These are phyloP conservation scores for Sclerodermus sp. DNA, from an alignment of 2,888 invertebrate genomes.

Conservation along the genomic window DNA sequence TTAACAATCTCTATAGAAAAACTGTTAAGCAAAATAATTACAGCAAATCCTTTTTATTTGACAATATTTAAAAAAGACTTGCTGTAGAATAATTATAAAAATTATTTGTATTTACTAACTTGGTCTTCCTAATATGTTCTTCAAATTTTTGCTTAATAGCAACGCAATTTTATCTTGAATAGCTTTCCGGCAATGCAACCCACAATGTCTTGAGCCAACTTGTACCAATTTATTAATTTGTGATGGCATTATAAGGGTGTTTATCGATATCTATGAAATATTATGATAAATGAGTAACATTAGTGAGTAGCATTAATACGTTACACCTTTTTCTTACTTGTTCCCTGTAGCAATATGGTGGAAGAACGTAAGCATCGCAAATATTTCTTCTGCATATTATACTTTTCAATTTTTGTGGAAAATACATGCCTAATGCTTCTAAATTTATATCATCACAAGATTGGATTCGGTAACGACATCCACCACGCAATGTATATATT, in stretches of 20 bases:
- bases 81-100: neutral
- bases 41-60: slow-evolving; percentile 4
- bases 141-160: slow-evolving; percentile 36
- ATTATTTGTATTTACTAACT: slow-evolving; percentile 30
- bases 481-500: slow-evolving; percentile 38
- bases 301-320: neutral
- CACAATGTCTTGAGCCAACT: slow-evolving; percentile 33
- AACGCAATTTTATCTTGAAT: slow-evolving; percentile 40
- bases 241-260: slow-evolving; percentile 26
- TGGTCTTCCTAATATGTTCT: slow-evolving; percentile 31
- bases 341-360: slow-evolving; percentile 36
- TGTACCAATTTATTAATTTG: slow-evolving; percentile 33
- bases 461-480: slow-evolving; percentile 36
- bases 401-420: slow-evolving; percentile 38
- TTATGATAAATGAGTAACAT: neutral
- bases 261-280: slow-evolving; percentile 9
- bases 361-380: slow-evolving; percentile 38
- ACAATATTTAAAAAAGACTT: neutral
- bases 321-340: slow-evolving; percentile 20
- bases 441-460: slow-evolving; percentile 38
- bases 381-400: slow-evolving; percentile 37
- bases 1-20: slow-evolving; percentile 47
- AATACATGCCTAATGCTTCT: slow-evolving; percentile 34
- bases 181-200: slow-evolving; percentile 38
- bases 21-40: slow-evolving; percentile 25